These are phyloP conservation scores for Drosophila equinoxialis DNA, from an alignment of 1,140 invertebrate species.

Conservation along the genomic window DNA sequence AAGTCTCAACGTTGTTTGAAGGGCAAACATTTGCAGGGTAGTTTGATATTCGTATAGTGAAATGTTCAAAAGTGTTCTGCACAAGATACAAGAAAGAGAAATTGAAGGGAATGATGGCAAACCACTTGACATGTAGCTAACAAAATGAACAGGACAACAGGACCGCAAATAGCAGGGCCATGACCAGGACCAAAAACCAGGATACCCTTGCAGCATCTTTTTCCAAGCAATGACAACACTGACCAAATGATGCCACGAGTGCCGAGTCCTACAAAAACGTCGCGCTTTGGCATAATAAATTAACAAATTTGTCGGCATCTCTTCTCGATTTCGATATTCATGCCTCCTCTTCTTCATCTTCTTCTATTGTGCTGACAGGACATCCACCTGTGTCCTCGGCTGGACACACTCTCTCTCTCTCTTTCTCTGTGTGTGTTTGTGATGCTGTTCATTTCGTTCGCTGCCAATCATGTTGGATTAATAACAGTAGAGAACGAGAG, in stretches of 20 bases:
- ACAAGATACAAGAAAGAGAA: neutral
- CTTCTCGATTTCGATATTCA: constrained; percentile 58
- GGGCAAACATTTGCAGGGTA: constrained; percentile 19
- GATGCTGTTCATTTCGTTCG: constrained; percentile 67
- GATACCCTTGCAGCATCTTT: constrained; percentile 43
- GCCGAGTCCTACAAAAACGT: neutral
- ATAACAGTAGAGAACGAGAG: constrained; percentile 53
- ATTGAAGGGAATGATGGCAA: neutral
- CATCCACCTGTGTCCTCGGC: constrained; percentile 70
- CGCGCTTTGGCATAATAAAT: constrained; percentile 74
- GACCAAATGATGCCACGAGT: constrained; percentile 56
- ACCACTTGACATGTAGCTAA: constrained; percentile 64
- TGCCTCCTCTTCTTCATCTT: constrained; percentile 16
- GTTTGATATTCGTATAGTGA: fast-evolving
- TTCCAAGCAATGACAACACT: constrained; percentile 10
- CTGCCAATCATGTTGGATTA: constrained; percentile 80
- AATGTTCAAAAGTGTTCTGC: constrained; percentile 32
- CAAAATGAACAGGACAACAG: constrained; percentile 50
- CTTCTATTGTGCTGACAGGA: constrained; percentile 56
- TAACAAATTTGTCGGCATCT: constrained; percentile 77
- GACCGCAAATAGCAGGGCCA: constrained; percentile 8
- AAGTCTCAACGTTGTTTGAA: neutral
- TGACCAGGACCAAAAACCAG: neutral
- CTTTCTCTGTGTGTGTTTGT: neutral
- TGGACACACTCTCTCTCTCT: neutral